phyloP scores from a whole-genome alignment of 2,113 vertebrate species.

The Cariama cristata region DNA sequence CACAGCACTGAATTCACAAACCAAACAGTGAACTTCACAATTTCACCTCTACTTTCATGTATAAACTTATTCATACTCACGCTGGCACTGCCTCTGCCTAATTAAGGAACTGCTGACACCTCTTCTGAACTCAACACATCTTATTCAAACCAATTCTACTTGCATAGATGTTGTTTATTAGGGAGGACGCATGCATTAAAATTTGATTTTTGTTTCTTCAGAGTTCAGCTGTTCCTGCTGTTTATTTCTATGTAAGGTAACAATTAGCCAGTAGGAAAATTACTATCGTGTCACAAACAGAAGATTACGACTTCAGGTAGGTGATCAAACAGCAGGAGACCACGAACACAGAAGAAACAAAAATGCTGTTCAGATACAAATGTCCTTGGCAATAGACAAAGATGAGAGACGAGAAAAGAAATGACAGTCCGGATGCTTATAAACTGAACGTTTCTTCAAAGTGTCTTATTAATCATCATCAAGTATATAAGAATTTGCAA shows the following conservation, averaged over 20 bases:
- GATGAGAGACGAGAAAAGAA: background rate
- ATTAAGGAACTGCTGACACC: slow-evolving; percentile 45
- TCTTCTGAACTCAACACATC: slow-evolving; percentile 12
- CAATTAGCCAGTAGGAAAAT: slow-evolving; percentile 16
- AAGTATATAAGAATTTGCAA: background rate
- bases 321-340: background rate
- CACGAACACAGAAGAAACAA: background rate
- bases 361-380: background rate
- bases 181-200: background rate
- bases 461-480: background rate
- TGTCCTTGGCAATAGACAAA: background rate
- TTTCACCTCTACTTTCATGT: background rate
- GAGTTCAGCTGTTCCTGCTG: background rate
- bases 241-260: background rate
- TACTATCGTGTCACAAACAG: background rate
- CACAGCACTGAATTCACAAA: background rate
- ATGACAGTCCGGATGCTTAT: background rate
- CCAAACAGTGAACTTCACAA: background rate
- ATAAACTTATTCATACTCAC: background rate
- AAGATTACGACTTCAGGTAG: background rate
- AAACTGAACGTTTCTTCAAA: background rate
- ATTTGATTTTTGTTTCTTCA: slow-evolving; percentile 5
- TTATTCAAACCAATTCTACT: background rate
- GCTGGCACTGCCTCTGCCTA: slow-evolving; percentile 22
- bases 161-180: background rate